These are phyloP conservation scores for Cheilosia scutellata DNA, from an alignment of 2,888 invertebrate genomes.

Conservation along the genomic window DNA sequence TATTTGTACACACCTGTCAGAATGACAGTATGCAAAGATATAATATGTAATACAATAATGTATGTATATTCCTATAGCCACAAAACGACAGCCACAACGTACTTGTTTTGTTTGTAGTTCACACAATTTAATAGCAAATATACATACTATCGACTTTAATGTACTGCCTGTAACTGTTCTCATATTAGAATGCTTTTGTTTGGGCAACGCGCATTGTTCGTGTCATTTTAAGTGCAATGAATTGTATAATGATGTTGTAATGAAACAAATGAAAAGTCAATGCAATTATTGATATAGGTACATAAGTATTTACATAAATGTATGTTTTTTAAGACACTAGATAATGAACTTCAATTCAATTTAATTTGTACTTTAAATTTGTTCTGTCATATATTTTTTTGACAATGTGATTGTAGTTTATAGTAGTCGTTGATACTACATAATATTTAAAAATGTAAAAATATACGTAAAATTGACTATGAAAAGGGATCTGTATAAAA, in stretches of 20 bases:
- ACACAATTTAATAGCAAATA: slow-evolving; percentile 16
- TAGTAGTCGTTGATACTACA: too few species aligned
- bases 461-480: too few species aligned
- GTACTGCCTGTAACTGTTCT: background rate
- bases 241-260: slow-evolving; percentile 52
- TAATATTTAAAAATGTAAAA: too few species aligned
- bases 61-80: background rate
- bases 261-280: slow-evolving; percentile 19
- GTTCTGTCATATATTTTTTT: too few species aligned
- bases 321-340: too few species aligned
- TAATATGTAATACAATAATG: background rate
- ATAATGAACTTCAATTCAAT: too few species aligned
- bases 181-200: slow-evolving; percentile 16
- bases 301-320: too few species aligned
- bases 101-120: slow-evolving; percentile 11
- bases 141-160: too few species aligned
- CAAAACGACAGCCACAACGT: background rate
- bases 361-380: too few species aligned
- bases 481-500: too few species aligned
- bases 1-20: slow-evolving; percentile 45
- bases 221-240: slow-evolving; percentile 36
- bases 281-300: slow-evolving; percentile 1
- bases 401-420: too few species aligned
- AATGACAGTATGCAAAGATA: background rate
- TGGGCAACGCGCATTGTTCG: slow-evolving; percentile 1